phyloP scores from a whole-genome alignment of 2,797 vertebrate genomes.

The Hafferia zeledoni region DNA sequence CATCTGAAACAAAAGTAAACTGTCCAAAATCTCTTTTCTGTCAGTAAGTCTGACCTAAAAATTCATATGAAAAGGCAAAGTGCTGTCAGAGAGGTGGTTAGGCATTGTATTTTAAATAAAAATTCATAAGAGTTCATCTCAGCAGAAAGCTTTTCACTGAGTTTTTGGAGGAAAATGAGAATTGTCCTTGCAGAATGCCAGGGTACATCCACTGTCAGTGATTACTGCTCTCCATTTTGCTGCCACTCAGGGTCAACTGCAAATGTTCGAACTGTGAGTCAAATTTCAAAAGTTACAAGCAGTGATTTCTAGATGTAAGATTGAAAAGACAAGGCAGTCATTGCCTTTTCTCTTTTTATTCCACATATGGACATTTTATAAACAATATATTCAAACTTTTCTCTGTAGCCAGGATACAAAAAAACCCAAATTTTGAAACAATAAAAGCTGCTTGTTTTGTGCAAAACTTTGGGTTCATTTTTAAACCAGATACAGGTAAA shows the following conservation, averaged over 20 bases:
- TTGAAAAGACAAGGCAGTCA: background rate
- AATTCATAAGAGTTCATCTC: background rate
- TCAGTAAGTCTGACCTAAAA: background rate
- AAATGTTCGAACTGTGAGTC: accelerated
- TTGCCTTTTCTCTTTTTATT: background rate
- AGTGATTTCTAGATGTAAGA: background rate
- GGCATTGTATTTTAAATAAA: background rate
- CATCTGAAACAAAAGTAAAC: background rate
- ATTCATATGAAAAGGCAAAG: background rate
- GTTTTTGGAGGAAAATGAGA: background rate
- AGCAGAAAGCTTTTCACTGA: background rate
- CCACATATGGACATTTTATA: background rate
- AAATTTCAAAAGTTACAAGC: background rate
- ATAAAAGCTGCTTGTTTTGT: background rate
- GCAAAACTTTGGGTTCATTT: background rate
- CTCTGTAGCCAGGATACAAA: background rate
- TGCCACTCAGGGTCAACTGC: background rate
- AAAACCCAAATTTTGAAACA: background rate
- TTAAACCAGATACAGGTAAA: background rate
- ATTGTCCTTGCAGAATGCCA: background rate
- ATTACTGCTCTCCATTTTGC: background rate
- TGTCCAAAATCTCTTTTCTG: background rate
- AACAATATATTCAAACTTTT: background rate
- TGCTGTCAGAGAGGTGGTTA: background rate
- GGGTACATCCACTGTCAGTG: background rate